phyloP scores from a whole-genome alignment of 2,888 invertebrate genomes.

The Neoitamus cyanurus region DNA sequence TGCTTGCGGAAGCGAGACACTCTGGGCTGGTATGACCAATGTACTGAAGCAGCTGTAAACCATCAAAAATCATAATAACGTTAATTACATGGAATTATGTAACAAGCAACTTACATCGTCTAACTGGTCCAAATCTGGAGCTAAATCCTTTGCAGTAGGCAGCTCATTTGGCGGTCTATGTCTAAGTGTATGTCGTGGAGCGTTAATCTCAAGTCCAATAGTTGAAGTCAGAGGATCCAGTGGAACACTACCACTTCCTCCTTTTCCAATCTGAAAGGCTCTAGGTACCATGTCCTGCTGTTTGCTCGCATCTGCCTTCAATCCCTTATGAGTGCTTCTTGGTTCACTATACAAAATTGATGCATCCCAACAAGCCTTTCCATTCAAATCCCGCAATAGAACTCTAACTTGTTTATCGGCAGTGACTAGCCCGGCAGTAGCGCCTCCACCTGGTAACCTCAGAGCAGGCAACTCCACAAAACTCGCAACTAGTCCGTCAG shows the following conservation, averaged over 20 bases:
- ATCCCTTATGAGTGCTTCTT: background rate
- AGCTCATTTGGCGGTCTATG: slow-evolving; percentile 80
- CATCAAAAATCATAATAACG: slow-evolving; percentile 43
- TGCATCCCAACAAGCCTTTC: slow-evolving; percentile 97
- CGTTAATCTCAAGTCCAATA: slow-evolving; percentile 68
- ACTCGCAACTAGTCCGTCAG: slow-evolving; percentile 84
- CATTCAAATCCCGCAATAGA: slow-evolving; percentile 87
- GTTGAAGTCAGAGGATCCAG: slow-evolving; percentile 65
- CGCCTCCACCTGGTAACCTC: slow-evolving; percentile 82
- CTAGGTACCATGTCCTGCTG: slow-evolving; percentile 38
- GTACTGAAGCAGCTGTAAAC: slow-evolving; percentile 82
- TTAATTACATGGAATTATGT: background rate
- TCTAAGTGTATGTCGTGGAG: slow-evolving; percentile 77
- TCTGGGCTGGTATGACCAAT: slow-evolving; percentile 94
- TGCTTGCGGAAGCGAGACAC: slow-evolving; percentile 72
- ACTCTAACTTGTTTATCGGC: slow-evolving; percentile 88
- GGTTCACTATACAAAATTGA: slow-evolving; percentile 88
- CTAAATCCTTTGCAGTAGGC: slow-evolving; percentile 83
- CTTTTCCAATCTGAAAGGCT: slow-evolving; percentile 52
- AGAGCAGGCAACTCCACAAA: slow-evolving; percentile 89
- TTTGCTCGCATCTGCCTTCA: background rate
- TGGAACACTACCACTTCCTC: slow-evolving; percentile 49
- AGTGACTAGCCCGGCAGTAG: slow-evolving; percentile 80
- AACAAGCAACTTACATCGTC: slow-evolving; percentile 79
- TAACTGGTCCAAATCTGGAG: slow-evolving; percentile 89